Percentiles rank a stretch among this genome's conserved stretches.
Conservation (phyloP, 2,888 invertebrate genomes). For the Lamellibrachia satsuma region DNA sequence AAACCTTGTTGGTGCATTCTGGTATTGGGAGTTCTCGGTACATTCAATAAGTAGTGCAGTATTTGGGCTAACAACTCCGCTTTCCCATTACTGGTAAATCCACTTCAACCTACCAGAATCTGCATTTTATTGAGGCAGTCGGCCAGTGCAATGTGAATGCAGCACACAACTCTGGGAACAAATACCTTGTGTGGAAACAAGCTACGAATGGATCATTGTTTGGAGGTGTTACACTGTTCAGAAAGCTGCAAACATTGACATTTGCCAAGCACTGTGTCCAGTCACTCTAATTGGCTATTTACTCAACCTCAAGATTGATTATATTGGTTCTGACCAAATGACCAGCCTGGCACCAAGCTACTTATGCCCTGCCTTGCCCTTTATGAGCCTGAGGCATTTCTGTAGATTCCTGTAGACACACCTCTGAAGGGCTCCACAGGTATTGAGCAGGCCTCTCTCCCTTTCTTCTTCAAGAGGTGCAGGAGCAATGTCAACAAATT, state of each 20-base stretch:
- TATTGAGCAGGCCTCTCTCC: background rate
- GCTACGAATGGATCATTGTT: background rate
- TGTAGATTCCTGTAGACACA: background rate
- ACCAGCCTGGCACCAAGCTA: background rate
- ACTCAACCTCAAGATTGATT: background rate
- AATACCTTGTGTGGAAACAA: background rate
- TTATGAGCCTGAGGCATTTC: background rate
- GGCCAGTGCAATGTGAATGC: background rate
- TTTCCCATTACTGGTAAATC: background rate
- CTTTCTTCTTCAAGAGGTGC: slow-evolving; percentile 13
- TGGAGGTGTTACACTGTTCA: slow-evolving; percentile 3
- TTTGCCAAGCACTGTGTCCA: background rate
- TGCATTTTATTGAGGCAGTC: background rate
- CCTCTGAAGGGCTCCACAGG: background rate
- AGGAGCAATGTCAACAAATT: slow-evolving; percentile 6
- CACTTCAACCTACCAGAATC: background rate
- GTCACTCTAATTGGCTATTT: background rate
- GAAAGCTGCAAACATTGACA: background rate
- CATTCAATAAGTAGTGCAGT: background rate
- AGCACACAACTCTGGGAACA: background rate
- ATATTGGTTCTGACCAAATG: slow-evolving; percentile 5
- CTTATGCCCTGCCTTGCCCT: background rate
- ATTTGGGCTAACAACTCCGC: background rate
- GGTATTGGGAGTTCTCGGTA: background rate
- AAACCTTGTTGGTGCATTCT: background rate